phyloP scores from a whole-genome alignment of 30 jellyfish, hydroid and myxozoan genomes.

The Pelagia noctiluca region DNA sequence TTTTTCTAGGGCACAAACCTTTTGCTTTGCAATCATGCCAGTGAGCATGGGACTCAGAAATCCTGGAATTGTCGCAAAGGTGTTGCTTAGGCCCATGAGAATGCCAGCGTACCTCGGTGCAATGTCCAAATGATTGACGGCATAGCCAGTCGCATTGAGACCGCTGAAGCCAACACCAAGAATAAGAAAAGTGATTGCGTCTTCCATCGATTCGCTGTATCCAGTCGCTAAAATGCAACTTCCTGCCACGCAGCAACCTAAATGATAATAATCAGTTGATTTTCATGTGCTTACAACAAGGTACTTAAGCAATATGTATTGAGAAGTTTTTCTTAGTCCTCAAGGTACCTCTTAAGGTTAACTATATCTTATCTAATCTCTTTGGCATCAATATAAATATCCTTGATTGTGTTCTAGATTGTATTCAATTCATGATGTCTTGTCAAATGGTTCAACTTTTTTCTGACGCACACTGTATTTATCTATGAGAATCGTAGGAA shows the following conservation, averaged over 20 bases:
- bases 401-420: too few species aligned
- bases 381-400: too few species aligned
- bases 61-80: slow-evolving; percentile 96
- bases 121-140: slow-evolving; percentile 89
- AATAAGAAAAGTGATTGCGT: slow-evolving; percentile 87
- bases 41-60: slow-evolving; percentile 93
- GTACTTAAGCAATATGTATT: too few species aligned
- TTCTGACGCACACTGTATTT: too few species aligned
- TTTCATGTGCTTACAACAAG: neutral
- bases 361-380: too few species aligned
- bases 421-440: too few species aligned
- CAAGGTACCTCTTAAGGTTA: too few species aligned
- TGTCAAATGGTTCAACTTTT: too few species aligned
- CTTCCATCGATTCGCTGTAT: slow-evolving; percentile 82
- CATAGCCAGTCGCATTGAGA: slow-evolving; percentile 93
- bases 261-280: neutral
- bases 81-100: slow-evolving; percentile 88
- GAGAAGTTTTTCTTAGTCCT: too few species aligned
- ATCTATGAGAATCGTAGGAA: too few species aligned
- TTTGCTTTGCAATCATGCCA: slow-evolving; percentile 77
- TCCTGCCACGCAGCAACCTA: slow-evolving; percentile 93
- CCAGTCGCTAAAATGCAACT: slow-evolving; percentile 86
- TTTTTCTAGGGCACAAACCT: too few species aligned
- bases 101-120: slow-evolving; percentile 97
- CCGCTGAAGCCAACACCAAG: slow-evolving; percentile 97